Evolutionary conservation across 2,888 invertebrate species (phyloP), one percentile per base, ranked within the genome.

Genomic region (Philaethria dido): DNA sequence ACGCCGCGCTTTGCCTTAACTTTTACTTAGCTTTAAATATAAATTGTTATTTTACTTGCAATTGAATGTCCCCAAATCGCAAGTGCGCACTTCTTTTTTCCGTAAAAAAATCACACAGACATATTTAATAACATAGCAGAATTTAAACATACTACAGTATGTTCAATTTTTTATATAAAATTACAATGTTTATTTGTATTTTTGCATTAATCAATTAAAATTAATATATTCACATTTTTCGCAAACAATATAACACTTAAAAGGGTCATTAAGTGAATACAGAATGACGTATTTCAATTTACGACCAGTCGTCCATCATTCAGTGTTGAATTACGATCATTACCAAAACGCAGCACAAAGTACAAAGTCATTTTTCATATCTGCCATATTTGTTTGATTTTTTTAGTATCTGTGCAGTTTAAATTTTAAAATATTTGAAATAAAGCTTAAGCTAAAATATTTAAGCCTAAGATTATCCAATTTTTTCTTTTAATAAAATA

Each of bases 361-460:
- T 45, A 66, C 71, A 66, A 62, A 66, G 65, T 70, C 70, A 73
- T 75, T 75, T 71, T 69, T 74, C 75, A 73, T 74, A 69, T 68
- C 72, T 71, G 72, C 71, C 70, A 72, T 72, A 72, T 73, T 72
- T 44, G 18, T 29, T 60, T 57, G 22, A n/a, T 57, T 57, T 57
- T 39, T 8, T 39, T 39, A 22, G 3, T 47, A 18, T 47, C 45
- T 16, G 42, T 8, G 18, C 20, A 47, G 18, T 9, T 13, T 47
- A 3, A 47, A 18, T 18, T 47, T 47, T 16, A n/a, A 16, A n/a
- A 44, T 16, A 16, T 47, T 18, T 18, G 13, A 13, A 13, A 11
- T 8, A 47, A 20, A 18, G 18, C 20, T 20, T 47, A 47, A 20
- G 47, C 47, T 20, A 11, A 47, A 47, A 18, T 47, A 11, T 47